phyloP scores from a whole-genome alignment of 35 echinoderm and acorn worm species.

The Acanthaster planci region DNA sequence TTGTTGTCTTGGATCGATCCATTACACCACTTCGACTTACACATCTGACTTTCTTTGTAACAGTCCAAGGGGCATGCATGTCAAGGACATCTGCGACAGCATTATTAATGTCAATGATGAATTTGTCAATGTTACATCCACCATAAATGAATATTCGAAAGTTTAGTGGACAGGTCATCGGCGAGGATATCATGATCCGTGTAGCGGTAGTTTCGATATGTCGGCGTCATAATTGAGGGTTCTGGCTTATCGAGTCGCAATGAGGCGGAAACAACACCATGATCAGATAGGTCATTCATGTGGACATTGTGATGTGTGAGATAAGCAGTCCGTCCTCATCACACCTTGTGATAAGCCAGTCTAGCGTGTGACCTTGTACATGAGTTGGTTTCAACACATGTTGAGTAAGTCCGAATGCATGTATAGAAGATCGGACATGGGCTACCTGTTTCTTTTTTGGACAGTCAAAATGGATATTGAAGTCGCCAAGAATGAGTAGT shows the following conservation, averaged over 20 bases:
- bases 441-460: not conserved
- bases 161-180: not conserved
- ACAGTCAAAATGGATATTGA: conserved; percentile 18
- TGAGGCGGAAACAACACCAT: not conserved
- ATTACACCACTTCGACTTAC: no score
- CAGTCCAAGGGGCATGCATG: no score
- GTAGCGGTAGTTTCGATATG: not conserved
- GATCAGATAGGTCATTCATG: not conserved
- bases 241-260: not conserved
- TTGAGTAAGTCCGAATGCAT: not conserved
- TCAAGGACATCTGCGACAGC: not conserved
- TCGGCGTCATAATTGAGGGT: not conserved
- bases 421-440: not conserved
- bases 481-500: conserved; percentile 10
- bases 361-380: conserved; percentile 25
- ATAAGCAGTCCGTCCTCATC: not conserved
- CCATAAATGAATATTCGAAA: not conserved
- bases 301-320: not conserved
- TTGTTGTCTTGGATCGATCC: no score
- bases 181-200: not conserved
- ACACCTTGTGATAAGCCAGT: not conserved
- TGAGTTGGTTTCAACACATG: not conserved
- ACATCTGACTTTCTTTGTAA: no score
- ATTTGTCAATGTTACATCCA: not conserved
- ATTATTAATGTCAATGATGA: conserved; percentile 9